Conservation (phyloP, 2,797 vertebrate species). For the Lerista edwardsae region DNA sequence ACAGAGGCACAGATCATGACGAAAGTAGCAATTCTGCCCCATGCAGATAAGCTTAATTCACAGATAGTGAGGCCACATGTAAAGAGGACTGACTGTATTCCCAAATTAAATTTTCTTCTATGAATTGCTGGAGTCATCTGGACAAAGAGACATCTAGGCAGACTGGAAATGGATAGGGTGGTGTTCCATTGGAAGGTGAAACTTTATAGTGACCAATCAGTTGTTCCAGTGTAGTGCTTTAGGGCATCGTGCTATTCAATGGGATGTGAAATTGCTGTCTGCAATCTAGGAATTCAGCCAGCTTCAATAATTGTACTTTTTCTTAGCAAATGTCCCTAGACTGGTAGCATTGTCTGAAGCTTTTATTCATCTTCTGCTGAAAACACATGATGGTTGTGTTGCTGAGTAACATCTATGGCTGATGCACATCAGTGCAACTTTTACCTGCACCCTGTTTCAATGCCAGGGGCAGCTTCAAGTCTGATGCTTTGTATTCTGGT, state of each 20-base stretch:
- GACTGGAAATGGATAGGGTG: slow-evolving; percentile 8
- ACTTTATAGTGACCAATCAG: not conserved
- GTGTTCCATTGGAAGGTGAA: not conserved
- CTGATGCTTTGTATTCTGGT: not conserved
- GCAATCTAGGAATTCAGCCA: not conserved
- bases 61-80: too few species aligned
- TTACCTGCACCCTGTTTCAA: not conserved
- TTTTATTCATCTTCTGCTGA: not conserved
- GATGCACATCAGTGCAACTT: not conserved
- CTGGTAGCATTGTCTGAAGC: rapidly evolving
- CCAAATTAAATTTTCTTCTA: not conserved
- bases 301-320: rapidly evolving
- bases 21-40: too few species aligned
- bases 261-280: not conserved
- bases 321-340: not conserved
- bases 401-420: not conserved
- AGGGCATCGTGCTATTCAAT: not conserved
- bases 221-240: not conserved
- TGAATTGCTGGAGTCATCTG: rapidly evolving
- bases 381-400: not conserved
- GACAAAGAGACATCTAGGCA: not conserved
- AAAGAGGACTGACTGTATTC: too few species aligned
- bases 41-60: too few species aligned
- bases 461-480: not conserved
- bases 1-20: too few species aligned